These are phyloP conservation scores for Lepilemur septentrionalis DNA, from an alignment of 2,797 vertebrate species.

Conservation along the genomic window DNA sequence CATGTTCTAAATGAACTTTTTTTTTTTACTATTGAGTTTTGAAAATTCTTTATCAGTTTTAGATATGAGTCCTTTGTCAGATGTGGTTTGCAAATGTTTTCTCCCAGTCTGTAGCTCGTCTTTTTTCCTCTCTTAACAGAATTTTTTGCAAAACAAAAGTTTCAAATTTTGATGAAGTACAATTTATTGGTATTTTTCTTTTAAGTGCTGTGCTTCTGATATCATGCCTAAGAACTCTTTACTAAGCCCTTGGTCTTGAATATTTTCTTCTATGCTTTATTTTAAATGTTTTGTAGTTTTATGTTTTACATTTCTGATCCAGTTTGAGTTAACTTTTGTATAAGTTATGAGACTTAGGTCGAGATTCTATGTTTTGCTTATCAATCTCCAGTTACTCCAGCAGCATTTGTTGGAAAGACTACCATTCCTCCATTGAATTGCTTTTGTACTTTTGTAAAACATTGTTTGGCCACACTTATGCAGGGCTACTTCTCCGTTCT, in stretches of 20 bases:
- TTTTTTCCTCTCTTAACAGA: neutral
- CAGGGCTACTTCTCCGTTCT: neutral
- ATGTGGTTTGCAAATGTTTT: neutral
- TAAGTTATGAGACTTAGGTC: neutral
- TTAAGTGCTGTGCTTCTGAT: neutral
- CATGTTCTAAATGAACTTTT: neutral
- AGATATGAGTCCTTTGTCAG: neutral
- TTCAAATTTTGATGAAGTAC: neutral
- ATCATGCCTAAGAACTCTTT: neutral
- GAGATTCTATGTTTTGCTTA: neutral
- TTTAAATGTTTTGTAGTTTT: neutral
- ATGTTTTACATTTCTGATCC: neutral
- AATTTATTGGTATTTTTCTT: neutral
- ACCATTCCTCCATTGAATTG: neutral
- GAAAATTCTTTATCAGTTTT: neutral
- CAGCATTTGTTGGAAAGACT: neutral
- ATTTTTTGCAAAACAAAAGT: neutral
- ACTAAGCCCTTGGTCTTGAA: neutral
- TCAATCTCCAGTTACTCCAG: neutral
- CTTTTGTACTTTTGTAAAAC: neutral
- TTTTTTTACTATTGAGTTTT: neutral
- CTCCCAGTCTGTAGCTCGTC: neutral
- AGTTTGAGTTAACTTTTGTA: neutral
- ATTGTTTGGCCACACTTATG: neutral
- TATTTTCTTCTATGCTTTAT: neutral